Conservation (phyloP, 2,797 vertebrate genomes). For the Hydrolagus colliei region DNA sequence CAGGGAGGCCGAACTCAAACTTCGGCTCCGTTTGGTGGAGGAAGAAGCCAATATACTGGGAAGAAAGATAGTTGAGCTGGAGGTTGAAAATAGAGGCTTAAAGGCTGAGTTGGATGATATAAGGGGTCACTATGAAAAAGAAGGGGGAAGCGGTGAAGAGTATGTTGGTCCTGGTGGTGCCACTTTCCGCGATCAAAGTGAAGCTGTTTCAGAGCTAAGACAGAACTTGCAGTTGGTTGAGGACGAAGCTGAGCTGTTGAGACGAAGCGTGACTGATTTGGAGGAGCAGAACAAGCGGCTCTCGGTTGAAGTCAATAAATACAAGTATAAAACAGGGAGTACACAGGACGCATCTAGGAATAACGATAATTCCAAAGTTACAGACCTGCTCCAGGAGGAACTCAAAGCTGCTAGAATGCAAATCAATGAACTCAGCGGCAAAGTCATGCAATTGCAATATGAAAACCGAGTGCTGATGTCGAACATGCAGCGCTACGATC, state of each 20-base stretch:
- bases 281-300: conserved; percentile 94
- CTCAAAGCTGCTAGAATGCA: conserved; percentile 88
- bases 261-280: conserved; percentile 84
- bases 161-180: conserved; percentile 68
- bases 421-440: conserved; percentile 93
- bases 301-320: conserved; percentile 86
- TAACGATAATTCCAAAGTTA: conserved; percentile 69
- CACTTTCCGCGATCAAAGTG: conserved; percentile 77
- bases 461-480: conserved; percentile 95
- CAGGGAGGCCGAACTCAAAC: conserved; percentile 90
- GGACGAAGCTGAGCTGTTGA: conserved; percentile 89
- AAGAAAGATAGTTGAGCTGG: conserved; percentile 92
- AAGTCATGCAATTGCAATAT: conserved; percentile 97
- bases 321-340: conserved; percentile 84
- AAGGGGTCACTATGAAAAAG: conserved; percentile 44
- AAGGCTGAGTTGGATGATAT: conserved; percentile 95
- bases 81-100: conserved; percentile 93
- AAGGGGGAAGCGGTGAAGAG: conserved; percentile 63
- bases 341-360: conserved; percentile 80
- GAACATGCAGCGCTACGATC: conserved; percentile 97
- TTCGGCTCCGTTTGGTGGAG: conserved; percentile 85
- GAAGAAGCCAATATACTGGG: conserved; percentile 97
- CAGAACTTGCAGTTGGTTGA: conserved; percentile 96
- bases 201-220: conserved; percentile 83
- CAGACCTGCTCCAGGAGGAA: conserved; percentile 87